Conservation (phyloP, 2,113 vertebrate species). For the Pygoscelis antarcticus region DNA sequence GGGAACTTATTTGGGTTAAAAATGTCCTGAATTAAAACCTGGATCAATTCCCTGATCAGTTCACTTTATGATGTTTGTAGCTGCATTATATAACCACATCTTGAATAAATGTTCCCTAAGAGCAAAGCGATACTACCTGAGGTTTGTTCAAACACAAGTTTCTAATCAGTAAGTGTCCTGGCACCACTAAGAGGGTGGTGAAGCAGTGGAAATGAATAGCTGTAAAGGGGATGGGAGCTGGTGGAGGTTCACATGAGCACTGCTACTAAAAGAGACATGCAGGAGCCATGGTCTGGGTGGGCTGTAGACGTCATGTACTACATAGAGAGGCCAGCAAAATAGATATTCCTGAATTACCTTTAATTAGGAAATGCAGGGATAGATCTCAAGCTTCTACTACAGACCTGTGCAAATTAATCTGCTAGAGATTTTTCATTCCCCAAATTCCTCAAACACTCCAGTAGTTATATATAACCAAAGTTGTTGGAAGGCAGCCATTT, state of each 20-base stretch:
- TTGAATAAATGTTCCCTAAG: not conserved
- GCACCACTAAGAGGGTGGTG: not conserved
- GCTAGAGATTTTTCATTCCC: not conserved
- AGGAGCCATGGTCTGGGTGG: not conserved
- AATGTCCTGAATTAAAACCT: not conserved
- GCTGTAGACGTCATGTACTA: rapidly evolving
- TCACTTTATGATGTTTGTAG: not conserved
- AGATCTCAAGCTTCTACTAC: not conserved
- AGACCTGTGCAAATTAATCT: not conserved
- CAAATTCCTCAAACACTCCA: not conserved
- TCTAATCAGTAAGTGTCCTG: not conserved
- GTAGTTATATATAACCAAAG: conserved; percentile 1
- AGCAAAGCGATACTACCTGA: not conserved
- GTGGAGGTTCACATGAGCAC: not conserved
- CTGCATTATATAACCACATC: not conserved
- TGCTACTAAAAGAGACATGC: not conserved
- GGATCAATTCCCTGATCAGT: not conserved
- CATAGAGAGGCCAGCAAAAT: not conserved
- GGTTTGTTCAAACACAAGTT: not conserved
- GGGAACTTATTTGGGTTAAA: not conserved
- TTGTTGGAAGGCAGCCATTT: conserved; percentile 12
- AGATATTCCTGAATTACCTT: not conserved
- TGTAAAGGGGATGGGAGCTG: not conserved
- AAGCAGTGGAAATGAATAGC: not conserved
- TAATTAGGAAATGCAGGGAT: not conserved